Conservation (phyloP, 2,797 vertebrate species). For the Coendou prehensilis region DNA sequence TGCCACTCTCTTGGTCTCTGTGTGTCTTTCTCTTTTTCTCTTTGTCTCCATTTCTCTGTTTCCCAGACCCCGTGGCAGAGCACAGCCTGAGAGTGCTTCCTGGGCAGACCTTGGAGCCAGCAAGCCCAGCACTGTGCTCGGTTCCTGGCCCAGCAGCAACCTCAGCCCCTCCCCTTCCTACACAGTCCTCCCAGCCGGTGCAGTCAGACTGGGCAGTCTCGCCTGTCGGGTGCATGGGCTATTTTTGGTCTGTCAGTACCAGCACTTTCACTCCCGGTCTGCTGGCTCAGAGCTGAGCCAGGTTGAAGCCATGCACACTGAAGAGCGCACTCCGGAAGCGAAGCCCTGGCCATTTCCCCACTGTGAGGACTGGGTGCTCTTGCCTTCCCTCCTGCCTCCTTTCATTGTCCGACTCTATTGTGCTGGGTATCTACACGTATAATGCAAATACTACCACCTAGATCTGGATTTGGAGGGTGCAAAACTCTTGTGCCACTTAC, state of each 20-base stretch:
- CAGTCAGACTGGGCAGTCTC: not conserved
- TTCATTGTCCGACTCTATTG: not conserved
- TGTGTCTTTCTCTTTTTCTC: not conserved
- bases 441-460: not conserved
- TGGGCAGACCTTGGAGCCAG: not conserved
- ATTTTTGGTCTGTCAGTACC: conserved; percentile 84
- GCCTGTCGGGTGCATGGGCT: not conserved
- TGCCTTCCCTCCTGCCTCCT: not conserved
- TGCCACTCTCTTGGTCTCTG: not conserved
- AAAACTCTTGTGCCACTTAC: not conserved
- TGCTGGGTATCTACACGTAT: not conserved
- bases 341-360: conserved; percentile 12
- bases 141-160: not conserved
- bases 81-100: not conserved
- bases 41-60: not conserved
- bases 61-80: not conserved
- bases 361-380: not conserved
- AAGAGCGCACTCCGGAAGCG: not conserved
- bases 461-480: not conserved
- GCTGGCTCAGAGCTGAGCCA: conserved; percentile 45
- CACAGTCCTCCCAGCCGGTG: not conserved
- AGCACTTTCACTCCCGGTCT: conserved; percentile 24
- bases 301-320: not conserved
- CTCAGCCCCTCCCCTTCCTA: not conserved
- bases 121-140: not conserved